A percentile compares a stretch with the other conserved stretches of the same genome.
Conservation (phyloP, 2,113 vertebrate genomes). For the Vanacampus margaritifer region DNA sequence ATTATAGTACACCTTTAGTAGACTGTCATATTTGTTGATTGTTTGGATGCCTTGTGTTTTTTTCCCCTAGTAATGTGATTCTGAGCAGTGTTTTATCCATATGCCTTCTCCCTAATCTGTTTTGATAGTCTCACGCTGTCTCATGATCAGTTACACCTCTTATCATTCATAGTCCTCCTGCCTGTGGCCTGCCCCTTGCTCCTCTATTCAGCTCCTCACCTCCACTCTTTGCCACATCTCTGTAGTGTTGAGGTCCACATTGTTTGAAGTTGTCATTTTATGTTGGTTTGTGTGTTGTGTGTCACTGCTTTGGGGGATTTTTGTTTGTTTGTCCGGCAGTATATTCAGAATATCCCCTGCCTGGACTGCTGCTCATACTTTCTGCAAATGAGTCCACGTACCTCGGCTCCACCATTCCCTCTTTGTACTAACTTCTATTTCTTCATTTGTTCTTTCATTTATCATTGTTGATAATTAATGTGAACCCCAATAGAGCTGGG, state of each 20-base stretch:
- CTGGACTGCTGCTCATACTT: neutral
- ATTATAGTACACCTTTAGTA: too few relatives aligned
- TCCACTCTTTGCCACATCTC: neutral
- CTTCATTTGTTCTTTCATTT: neutral
- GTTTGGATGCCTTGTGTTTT: neutral
- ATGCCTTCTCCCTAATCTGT: neutral
- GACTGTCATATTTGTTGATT: too few relatives aligned
- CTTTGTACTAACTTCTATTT: neutral
- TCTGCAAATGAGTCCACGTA: too few relatives aligned
- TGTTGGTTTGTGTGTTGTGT: neutral
- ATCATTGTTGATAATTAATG: neutral
- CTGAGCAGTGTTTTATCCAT: neutral
- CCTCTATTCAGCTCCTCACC: neutral
- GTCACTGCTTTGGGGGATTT: neutral
- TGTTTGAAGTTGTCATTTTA: neutral
- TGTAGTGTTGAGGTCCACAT: neutral
- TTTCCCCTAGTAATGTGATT: neutral
- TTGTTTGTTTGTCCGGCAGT: neutral
- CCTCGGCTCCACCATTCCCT: neutral
- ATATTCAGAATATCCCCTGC: neutral
- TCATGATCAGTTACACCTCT: neutral
- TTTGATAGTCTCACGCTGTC: neutral
- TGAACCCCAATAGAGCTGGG: neutral
- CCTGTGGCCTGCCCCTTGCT: neutral
- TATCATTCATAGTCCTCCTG: neutral